These are phyloP conservation scores for Stegostoma tigrinum DNA, from an alignment of 2,113 vertebrate species.

Conservation along the genomic window DNA sequence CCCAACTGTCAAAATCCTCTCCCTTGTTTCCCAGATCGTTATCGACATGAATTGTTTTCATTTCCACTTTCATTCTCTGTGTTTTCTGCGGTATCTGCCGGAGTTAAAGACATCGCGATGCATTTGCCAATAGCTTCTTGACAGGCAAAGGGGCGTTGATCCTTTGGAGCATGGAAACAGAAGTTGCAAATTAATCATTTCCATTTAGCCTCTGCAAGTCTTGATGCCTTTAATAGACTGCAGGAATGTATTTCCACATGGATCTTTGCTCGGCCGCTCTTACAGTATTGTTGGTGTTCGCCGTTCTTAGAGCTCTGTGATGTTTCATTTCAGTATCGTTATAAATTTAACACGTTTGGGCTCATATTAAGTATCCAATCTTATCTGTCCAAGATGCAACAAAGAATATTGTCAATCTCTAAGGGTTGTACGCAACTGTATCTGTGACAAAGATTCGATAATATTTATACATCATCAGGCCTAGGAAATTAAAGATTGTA, in stretches of 20 bases:
- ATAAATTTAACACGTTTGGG: not conserved
- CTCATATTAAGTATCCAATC: too few relatives aligned
- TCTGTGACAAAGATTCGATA: not conserved
- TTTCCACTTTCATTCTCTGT: not conserved
- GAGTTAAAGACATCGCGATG: not conserved
- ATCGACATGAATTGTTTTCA: not conserved
- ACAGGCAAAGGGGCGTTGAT: not conserved
- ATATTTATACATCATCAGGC: not conserved
- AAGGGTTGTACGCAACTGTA: not conserved
- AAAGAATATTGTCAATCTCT: not conserved
- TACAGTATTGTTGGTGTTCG: not conserved
- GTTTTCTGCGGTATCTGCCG: not conserved
- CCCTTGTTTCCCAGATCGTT: not conserved
- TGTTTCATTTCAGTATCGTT: too few relatives aligned
- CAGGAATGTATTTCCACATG: not conserved
- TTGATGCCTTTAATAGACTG: not conserved
- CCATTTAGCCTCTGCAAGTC: not conserved
- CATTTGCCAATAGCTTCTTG: not conserved
- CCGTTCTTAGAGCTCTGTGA: not conserved
- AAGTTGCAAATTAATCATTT: constrained; percentile 27
- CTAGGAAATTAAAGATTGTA: not conserved
- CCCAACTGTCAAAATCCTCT: not conserved
- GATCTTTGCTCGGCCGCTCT: not conserved
- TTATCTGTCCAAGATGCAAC: not conserved
- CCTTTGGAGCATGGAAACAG: not conserved